phyloP scores from a whole-genome alignment of 2,888 invertebrate genomes.

The Chromoteleia sp. region DNA sequence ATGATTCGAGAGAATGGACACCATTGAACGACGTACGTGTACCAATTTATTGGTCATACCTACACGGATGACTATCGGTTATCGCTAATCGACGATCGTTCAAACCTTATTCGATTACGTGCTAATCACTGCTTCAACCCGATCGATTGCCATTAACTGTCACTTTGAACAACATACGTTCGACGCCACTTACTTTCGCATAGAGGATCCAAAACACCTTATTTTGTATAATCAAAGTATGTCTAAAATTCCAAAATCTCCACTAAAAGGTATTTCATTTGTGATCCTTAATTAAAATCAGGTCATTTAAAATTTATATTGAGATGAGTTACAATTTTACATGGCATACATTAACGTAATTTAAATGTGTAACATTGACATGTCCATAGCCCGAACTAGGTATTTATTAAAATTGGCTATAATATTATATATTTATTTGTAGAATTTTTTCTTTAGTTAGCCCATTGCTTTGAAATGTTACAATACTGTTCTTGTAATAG shows the following conservation, averaged over 20 bases:
- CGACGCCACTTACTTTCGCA: constrained; percentile 38
- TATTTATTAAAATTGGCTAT: too few species aligned
- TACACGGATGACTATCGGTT: constrained; percentile 78
- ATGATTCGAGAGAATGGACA: constrained; percentile 52
- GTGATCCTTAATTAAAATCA: too few species aligned
- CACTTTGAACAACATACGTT: constrained; percentile 71
- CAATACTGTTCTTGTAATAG: too few species aligned
- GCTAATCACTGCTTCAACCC: constrained; percentile 79
- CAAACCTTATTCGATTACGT: constrained; percentile 81
- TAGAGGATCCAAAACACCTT: constrained; percentile 18
- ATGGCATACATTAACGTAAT: too few species aligned
- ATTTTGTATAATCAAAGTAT: constrained; percentile 9
- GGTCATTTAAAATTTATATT: too few species aligned
- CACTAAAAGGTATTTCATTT: too few species aligned
- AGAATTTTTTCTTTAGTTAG: too few species aligned
- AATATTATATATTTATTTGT: too few species aligned
- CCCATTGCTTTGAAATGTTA: too few species aligned
- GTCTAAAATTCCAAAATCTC: not conserved
- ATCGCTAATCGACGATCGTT: constrained; percentile 81
- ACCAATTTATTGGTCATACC: constrained; percentile 77
- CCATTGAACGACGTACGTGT: constrained; percentile 69
- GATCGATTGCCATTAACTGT: constrained; percentile 78
- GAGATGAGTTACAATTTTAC: too few species aligned
- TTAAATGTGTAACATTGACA: too few species aligned
- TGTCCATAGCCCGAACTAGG: too few species aligned